These are phyloP conservation scores for Polypedilum pembai DNA, from an alignment of 1,140 invertebrate species.

Conservation along the genomic window DNA sequence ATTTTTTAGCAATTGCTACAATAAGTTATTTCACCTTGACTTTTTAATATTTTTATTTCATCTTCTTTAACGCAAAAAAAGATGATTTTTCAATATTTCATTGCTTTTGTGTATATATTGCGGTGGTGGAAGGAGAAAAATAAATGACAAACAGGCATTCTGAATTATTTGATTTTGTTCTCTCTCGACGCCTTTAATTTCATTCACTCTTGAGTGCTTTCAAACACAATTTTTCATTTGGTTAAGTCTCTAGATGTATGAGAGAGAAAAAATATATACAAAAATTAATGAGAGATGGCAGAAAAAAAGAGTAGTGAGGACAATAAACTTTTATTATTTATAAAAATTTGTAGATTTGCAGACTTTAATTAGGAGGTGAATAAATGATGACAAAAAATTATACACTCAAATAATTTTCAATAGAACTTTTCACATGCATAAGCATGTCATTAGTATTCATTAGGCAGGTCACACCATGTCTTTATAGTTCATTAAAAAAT, in stretches of 20 bases:
- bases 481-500: no score
- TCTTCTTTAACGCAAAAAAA: no score
- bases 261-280: neutral
- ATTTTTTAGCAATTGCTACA: no score
- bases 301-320: no score
- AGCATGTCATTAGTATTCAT: conserved; percentile 3
- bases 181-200: neutral
- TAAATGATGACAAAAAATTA: neutral
- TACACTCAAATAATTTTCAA: neutral
- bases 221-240: conserved; percentile 7
- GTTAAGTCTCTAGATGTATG: neutral
- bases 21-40: no score
- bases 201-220: neutral
- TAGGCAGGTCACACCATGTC: neutral
- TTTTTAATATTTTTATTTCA: no score
- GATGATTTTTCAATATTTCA: no score
- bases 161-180: neutral
- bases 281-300: neutral
- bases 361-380: neutral
- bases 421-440: neutral
- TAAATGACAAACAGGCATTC: neutral
- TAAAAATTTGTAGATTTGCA: no score
- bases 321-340: no score
- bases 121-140: neutral
- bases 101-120: neutral